phyloP scores from a whole-genome alignment of 1,140 invertebrate genomes.

The Rhyzopertha dominica region DNA sequence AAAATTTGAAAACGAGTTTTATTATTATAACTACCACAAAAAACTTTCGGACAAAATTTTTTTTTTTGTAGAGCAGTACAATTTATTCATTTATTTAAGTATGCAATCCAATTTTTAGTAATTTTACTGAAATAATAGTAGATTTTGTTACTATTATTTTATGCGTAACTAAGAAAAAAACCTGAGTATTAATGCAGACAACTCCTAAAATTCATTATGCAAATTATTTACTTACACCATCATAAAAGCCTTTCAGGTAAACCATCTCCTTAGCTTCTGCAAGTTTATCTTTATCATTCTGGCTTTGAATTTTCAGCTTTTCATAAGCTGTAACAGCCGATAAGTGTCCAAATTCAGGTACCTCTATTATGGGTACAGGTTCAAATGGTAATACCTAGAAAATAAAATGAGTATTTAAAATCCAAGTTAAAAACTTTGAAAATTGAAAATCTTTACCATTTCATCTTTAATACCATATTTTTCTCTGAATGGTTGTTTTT shows the following conservation, averaged over 20 bases:
- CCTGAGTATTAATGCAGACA: too few species aligned
- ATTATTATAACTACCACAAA: too few species aligned
- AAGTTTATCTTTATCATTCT: constrained; percentile 95
- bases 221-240: constrained; percentile 56
- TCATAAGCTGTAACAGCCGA: constrained; percentile 82
- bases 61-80: too few species aligned
- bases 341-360: constrained; percentile 85
- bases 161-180: too few species aligned
- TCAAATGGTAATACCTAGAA: constrained; percentile 50
- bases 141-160: too few species aligned
- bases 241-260: constrained; percentile 98
- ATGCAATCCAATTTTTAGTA: too few species aligned
- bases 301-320: constrained; percentile 91
- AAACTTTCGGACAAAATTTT: too few species aligned
- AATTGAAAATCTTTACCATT: constrained; percentile 84
- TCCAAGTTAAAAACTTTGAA: constrained; percentile 6
- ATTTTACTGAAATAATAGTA: too few species aligned
- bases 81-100: too few species aligned
- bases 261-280: constrained; percentile 92
- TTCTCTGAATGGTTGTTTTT: constrained; percentile 87
- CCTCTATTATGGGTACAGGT: constrained; percentile 85
- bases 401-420: constrained; percentile 6
- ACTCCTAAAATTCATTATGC: too few species aligned
- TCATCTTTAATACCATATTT: constrained; percentile 91
- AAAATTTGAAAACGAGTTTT: too few species aligned